phyloP scores from a whole-genome alignment of 2,888 invertebrate species.

The Caenorhabditis wallacei region DNA sequence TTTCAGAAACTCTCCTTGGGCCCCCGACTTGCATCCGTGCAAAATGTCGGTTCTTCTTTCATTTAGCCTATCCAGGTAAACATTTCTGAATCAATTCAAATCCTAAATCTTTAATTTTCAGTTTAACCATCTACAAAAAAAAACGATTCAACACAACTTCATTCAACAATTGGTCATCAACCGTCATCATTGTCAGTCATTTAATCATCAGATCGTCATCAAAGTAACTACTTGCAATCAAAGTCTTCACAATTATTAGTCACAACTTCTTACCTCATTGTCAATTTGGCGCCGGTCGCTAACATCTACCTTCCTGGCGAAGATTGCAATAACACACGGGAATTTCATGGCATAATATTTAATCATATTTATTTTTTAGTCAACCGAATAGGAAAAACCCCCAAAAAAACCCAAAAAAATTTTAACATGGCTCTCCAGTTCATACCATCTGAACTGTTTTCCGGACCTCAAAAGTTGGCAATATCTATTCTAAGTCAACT shows the following conservation, averaged over 20 bases:
- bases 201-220: constrained; percentile 4
- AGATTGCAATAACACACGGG: constrained; percentile 21
- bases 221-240: constrained; percentile 15
- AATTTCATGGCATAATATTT: neutral
- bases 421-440: neutral
- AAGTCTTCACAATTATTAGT: neutral
- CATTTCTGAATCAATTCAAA: too few species aligned
- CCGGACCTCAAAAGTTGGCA: constrained; percentile 1
- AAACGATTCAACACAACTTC: constrained; percentile 36
- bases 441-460: neutral
- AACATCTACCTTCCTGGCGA: constrained; percentile 10
- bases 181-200: constrained; percentile 40
- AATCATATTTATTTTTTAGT: constrained; percentile 28
- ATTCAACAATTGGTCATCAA: constrained; percentile 21
- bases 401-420: constrained; percentile 8
- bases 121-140: constrained; percentile 17
- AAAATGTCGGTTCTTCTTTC: constrained; percentile 39
- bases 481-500: neutral
- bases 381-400: constrained; percentile 39
- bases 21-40: constrained; percentile 44
- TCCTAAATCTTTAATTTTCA: neutral
- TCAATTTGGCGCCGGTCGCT: constrained; percentile 44
- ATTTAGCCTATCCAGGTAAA: neutral
- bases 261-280: neutral
- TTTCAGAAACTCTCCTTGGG: constrained; percentile 56